Evolutionary conservation across 2,888 invertebrate species (phyloP).

Genomic region (Tridacna gigas): DNA sequence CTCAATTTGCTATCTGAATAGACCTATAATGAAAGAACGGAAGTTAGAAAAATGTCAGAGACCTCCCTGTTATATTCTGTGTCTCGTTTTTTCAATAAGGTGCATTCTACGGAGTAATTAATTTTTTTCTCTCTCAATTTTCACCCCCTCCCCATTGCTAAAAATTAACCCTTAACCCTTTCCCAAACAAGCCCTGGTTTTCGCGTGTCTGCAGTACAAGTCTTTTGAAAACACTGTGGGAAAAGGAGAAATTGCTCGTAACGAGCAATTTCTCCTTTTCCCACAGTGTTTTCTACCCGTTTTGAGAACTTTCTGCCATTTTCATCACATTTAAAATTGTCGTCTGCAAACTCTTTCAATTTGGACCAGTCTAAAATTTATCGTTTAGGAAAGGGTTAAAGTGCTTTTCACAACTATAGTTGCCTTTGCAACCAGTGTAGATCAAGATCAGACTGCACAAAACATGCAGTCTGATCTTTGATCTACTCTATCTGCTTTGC

Average conservation of each 20-base stretch:
- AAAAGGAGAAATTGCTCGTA: not conserved
- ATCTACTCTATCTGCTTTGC: no score
- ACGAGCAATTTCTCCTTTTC: no score
- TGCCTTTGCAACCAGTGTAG: no score
- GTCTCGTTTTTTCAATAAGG: not conserved
- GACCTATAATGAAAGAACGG: conserved; percentile 5
- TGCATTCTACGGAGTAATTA: not conserved
- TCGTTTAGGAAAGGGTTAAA: no score
- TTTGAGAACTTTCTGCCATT: no score
- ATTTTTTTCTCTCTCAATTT: not conserved
- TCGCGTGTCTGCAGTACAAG: not conserved
- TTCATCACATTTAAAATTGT: no score
- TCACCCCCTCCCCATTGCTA: not conserved
- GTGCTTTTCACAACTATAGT: no score
- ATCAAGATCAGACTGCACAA: no score
- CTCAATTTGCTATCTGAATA: conserved; percentile 23
- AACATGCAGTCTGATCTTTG: no score
- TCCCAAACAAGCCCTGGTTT: not conserved
- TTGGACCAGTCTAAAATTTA: no score
- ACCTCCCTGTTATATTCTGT: not conserved
- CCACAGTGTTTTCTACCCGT: no score
- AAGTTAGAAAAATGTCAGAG: not conserved
- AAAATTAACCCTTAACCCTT: not conserved
- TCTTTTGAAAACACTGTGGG: not conserved
- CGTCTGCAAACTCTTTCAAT: no score